Evolutionary conservation across 1,140 invertebrate species (phyloP).

Genomic region (Pseudachorutes palmiensis): DNA sequence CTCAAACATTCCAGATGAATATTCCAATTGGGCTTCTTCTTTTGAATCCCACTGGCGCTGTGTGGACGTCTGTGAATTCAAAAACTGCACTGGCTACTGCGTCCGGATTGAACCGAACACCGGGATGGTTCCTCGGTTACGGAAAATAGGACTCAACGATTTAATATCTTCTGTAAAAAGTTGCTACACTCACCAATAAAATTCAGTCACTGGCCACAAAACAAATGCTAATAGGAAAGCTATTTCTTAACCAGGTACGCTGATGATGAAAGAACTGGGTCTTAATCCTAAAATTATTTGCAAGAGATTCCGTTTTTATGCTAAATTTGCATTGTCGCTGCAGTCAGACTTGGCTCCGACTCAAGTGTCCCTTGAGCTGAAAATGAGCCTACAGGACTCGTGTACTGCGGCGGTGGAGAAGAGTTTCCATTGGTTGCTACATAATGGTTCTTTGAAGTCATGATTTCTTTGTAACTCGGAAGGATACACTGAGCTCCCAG

Average conservation of each 20-base stretch:
- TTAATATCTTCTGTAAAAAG: constrained; percentile 22
- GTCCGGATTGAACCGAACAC: constrained; percentile 22
- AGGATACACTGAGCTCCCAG: background rate
- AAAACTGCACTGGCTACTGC: constrained; percentile 26
- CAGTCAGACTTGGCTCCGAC: background rate
- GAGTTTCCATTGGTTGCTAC: background rate
- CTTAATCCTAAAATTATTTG: background rate
- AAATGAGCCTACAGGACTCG: background rate
- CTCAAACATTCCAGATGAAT: constrained; percentile 15
- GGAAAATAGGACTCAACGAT: constrained; percentile 20
- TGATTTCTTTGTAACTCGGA: constrained; percentile 4
- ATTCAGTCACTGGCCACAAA: too few relatives aligned
- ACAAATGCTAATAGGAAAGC: too few relatives aligned
- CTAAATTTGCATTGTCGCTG: background rate
- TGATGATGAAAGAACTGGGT: background rate
- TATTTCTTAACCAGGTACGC: background rate
- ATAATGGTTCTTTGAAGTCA: background rate
- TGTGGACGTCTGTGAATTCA: constrained; percentile 21
- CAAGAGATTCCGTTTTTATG: background rate
- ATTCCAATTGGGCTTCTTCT: constrained; percentile 26
- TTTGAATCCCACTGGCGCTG: constrained; percentile 22
- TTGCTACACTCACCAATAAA: constrained; percentile 22
- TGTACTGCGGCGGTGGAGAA: constrained; percentile 7
- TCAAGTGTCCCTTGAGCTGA: constrained; percentile 8
- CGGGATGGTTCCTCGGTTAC: constrained; percentile 11